Base-by-base conservation (phyloP, 2,113 vertebrate genomes). In the Urocynchramus pylzowi region DNA sequence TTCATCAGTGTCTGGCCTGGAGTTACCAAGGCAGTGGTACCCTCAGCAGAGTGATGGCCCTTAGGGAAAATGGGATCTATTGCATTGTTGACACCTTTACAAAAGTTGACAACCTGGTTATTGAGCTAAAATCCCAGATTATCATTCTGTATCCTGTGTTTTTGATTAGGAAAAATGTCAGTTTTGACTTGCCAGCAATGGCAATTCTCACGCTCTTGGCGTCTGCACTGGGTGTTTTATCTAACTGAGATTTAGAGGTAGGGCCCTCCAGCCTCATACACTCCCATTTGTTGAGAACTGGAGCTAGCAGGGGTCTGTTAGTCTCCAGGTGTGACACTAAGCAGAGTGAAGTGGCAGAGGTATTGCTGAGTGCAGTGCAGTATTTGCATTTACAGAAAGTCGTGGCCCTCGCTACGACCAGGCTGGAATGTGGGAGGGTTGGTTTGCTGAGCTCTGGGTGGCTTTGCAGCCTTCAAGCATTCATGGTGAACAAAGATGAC, bases 341-440 rank as follows among this genome's bases (percentile, higher is more conserved):
- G 73, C 75, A 73, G 69, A 93, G 79, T 89, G 50, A 97, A 97
- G 92, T 87, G 89, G 68, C 52, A 89, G 90, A 90, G 89, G 24
- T 24, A 47, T 71, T 93, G 68, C 91, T 35, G 86, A 91, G 70
- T 44, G 27, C 78, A 53, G 69, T 69, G 64, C 5, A 6, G 67
- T 97, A 76, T 88, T 98, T 96, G 86, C 84, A 75, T 94, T 79
- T 93, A 68, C 63, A 80, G 70, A 69, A 87, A 78, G 69, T 15
- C 15, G 57, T 26, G 19, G 54, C 26, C 16, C 33, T 90, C 5
- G 0, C 75, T 85, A 3, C 3, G 1, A 65, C 16, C 26, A 50
- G 24, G 45, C 23, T n/a, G 19, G 59, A 59, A 42, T 1, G 0
- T 13, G 26, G 79, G 28, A 1, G 15, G 18, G 35, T 13, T 54